Evolutionary conservation across 2,888 invertebrate genomes (phyloP).

Genomic region (Dorcus parallelipipedus): DNA sequence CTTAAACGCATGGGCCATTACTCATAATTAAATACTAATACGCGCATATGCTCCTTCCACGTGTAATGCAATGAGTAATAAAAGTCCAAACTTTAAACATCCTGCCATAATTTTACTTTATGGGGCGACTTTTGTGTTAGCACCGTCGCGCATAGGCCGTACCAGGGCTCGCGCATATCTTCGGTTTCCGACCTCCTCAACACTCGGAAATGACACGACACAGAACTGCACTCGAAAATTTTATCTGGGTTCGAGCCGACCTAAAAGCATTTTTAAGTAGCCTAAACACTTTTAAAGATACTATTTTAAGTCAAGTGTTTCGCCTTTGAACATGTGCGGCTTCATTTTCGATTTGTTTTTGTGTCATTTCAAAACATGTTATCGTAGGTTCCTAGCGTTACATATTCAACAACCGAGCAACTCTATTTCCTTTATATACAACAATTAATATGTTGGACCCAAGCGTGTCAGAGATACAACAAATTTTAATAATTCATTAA

Average conservation of each 20-base stretch:
- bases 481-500: too few relatives aligned
- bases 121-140: conserved; percentile 13
- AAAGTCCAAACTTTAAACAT: conserved; percentile 14
- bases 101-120: conserved; percentile 23
- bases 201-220: conserved; percentile 32
- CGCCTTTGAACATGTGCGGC: conserved; percentile 15
- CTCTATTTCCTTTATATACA: not conserved
- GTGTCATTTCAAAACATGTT: conserved; percentile 6
- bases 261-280: conserved; percentile 49
- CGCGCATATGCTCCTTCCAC: not conserved
- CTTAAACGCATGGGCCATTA: not conserved
- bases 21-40: not conserved
- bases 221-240: conserved; percentile 39
- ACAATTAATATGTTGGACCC: not conserved
- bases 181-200: conserved; percentile 6
- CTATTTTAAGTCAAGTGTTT: conserved; percentile 38
- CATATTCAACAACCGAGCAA: not conserved
- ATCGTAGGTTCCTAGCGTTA: conserved; percentile 2
- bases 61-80: not conserved
- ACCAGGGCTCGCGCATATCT: conserved; percentile 1
- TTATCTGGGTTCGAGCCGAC: conserved; percentile 27
- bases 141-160: conserved; percentile 12
- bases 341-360: conserved; percentile 7
- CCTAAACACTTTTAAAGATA: conserved; percentile 44
- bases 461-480: too few relatives aligned